phyloP scores from a whole-genome alignment of 2,888 invertebrate species.

The Tryphoninae sp. region DNA sequence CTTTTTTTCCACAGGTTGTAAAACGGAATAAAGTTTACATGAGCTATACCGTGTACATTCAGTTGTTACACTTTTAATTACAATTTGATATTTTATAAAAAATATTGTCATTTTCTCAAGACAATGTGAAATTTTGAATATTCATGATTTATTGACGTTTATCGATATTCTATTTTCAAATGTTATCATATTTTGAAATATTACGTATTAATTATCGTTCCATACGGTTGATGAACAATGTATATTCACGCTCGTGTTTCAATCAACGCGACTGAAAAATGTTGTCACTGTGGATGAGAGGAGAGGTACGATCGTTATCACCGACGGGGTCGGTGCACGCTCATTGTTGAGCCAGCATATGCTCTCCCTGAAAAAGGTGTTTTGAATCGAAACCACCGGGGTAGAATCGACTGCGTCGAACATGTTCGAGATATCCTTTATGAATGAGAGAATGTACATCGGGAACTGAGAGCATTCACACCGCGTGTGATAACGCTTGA shows the following conservation, averaged over 20 bases:
- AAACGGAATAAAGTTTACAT: too few species aligned
- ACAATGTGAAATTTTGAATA: too few species aligned
- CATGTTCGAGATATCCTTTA: conserved; percentile 11
- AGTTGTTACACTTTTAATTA: too few species aligned
- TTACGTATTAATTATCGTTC: too few species aligned
- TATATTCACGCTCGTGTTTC: too few species aligned
- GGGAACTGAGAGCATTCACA: conserved; percentile 33
- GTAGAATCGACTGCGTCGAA: background rate
- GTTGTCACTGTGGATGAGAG: background rate
- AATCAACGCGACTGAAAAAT: background rate
- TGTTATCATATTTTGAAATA: too few species aligned
- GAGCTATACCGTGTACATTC: too few species aligned
- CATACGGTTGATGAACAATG: too few species aligned
- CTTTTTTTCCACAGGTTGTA: background rate
- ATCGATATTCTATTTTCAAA: too few species aligned
- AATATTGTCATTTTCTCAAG: too few species aligned
- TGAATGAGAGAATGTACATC: background rate
- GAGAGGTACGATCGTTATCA: background rate
- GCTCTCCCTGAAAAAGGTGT: background rate
- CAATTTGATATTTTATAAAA: too few species aligned
- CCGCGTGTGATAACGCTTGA: conserved; percentile 51
- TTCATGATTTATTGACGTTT: too few species aligned
- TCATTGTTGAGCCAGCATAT: background rate
- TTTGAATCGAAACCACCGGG: conserved; percentile 24
- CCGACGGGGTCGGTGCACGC: background rate